These are phyloP conservation scores for Drosophila kepulauana DNA, from an alignment of 1,140 invertebrate species.

Conservation along the genomic window DNA sequence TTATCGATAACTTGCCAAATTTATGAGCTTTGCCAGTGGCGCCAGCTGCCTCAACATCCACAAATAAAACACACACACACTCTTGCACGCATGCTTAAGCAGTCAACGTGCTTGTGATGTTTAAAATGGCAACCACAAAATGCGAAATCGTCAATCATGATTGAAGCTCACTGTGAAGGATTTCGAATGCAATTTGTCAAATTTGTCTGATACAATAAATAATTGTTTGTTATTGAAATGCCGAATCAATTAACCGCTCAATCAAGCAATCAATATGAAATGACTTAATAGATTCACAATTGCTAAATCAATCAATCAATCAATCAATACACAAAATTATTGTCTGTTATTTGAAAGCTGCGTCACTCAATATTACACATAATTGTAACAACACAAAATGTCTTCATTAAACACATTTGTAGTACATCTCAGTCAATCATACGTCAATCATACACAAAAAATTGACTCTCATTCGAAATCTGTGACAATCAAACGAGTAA, in stretches of 20 bases:
- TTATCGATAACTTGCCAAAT: slow-evolving; percentile 75
- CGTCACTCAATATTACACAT: background rate
- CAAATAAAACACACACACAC: background rate
- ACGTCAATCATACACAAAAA: no score
- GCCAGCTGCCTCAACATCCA: slow-evolving; percentile 22
- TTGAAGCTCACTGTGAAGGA: background rate
- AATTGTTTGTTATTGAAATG: background rate
- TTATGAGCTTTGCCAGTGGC: slow-evolving; percentile 53
- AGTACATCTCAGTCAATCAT: no score
- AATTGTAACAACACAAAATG: background rate
- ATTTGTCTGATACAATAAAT: no score
- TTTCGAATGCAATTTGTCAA: no score
- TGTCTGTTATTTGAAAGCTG: no score
- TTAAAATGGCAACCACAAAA: slow-evolving; percentile 2
- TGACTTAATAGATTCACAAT: no score
- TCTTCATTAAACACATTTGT: no score
- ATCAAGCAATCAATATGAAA: background rate
- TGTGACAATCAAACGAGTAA: background rate
- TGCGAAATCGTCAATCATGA: slow-evolving; percentile 28
- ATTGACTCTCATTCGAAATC: background rate
- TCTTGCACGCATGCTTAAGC: slow-evolving; percentile 3
- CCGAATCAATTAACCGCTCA: background rate
- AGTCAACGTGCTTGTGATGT: background rate
- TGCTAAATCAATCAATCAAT: background rate
- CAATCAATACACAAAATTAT: background rate